Percentiles rank a stretch among this genome's conserved stretches.
phyloP scores from a whole-genome alignment of 2,797 vertebrate genomes.

The Hylomyscus alleni region DNA sequence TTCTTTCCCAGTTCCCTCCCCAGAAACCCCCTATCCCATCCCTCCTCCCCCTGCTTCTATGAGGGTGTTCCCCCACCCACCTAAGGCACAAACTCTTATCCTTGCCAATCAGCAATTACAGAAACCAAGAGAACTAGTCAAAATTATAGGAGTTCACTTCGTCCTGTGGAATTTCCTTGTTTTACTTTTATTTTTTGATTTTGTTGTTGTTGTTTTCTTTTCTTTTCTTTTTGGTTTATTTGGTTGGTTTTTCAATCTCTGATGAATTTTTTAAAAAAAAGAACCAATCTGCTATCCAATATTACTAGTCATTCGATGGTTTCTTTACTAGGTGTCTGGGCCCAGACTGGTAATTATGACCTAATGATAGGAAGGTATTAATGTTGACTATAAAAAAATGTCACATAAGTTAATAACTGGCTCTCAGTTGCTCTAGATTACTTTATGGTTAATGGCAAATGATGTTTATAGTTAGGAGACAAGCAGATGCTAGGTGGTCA shows the following conservation, averaged over 20 bases:
- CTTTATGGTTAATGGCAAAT: neutral
- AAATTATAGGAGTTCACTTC: neutral
- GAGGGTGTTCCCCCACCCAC: no score
- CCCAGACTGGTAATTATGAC: neutral
- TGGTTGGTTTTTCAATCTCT: neutral
- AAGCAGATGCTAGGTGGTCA: neutral
- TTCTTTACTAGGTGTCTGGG: neutral
- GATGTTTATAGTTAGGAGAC: neutral
- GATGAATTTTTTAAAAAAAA: neutral
- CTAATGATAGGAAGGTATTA: neutral
- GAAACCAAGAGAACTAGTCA: no score
- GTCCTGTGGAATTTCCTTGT: neutral
- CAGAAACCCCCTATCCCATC: no score
- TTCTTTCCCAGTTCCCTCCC: no score
- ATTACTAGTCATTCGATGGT: neutral
- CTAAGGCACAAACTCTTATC: neutral
- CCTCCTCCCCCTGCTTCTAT: no score
- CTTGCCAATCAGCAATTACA: neutral
- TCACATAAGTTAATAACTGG: neutral
- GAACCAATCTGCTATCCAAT: neutral
- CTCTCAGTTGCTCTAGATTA: neutral
- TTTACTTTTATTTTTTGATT: no score
- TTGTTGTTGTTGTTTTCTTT: no score
- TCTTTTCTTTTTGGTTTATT: no score
- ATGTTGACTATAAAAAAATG: neutral